A percentile compares a stretch with the other conserved stretches of the same genome.
phyloP scores from a whole-genome alignment of 1,140 invertebrate species.

The Melipona quadrifasciata region DNA sequence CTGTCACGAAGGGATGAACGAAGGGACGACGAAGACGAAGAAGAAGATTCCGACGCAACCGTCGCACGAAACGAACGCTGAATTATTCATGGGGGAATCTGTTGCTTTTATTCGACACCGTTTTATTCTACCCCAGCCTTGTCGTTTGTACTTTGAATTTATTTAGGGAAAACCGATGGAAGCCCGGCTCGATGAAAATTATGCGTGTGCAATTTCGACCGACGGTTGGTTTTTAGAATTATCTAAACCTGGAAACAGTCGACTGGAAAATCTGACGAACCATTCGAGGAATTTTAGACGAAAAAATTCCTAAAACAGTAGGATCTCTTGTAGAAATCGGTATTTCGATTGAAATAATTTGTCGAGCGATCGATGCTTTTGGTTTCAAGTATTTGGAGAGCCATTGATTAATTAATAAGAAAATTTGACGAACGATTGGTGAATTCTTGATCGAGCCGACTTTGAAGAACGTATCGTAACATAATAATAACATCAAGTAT shows the following conservation, averaged over 20 bases:
- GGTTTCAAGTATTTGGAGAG: no score
- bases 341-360: no score
- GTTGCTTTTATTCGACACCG: constrained; percentile 61
- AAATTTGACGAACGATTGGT: no score
- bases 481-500: no score
- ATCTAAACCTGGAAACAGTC: no score
- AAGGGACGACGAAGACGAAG: constrained; percentile 9
- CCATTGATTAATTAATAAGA: no score
- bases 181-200: background rate
- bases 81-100: constrained; percentile 71
- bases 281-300: no score
- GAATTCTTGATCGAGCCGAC: no score
- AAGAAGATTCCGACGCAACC: background rate
- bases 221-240: background rate
- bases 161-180: background rate
- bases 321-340: no score
- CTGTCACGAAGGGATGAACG: constrained; percentile 39
- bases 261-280: background rate
- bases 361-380: no score
- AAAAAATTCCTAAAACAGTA: no score
- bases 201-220: background rate
- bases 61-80: constrained; percentile 50
- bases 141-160: constrained; percentile 37
- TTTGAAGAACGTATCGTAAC: no score
- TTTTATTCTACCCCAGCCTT: background rate